Conservation (phyloP, 1,140 invertebrate species). For the Melanaphis sacchari region DNA sequence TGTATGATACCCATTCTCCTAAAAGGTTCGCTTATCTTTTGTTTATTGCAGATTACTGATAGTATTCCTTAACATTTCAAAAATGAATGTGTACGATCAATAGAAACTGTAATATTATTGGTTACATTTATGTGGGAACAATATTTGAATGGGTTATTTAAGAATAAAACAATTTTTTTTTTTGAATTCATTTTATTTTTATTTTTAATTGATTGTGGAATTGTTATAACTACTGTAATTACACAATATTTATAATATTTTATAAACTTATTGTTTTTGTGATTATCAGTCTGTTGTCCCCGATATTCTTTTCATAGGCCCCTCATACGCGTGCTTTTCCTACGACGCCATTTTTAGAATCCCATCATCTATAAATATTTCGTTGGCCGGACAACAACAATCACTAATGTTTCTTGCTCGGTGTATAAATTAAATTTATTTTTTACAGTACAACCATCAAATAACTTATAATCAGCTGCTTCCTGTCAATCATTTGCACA, state of each 20-base stretch:
- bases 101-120: not conserved
- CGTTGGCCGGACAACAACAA: slow-evolving; percentile 47
- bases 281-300: not conserved
- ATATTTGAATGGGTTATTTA: not conserved
- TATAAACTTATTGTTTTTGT: not conserved
- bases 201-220: not conserved
- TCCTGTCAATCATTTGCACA: not conserved
- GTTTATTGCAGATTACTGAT: not conserved
- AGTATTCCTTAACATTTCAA: not conserved
- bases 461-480: not conserved
- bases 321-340: not conserved
- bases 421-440: slow-evolving; percentile 29
- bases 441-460: slow-evolving; percentile 23
- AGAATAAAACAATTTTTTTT: not conserved
- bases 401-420: slow-evolving; percentile 39
- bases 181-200: not conserved
- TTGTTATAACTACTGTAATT: not conserved
- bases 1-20: not conserved
- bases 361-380: slow-evolving; percentile 39
- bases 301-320: not conserved
- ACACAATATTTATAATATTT: not conserved
- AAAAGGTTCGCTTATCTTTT: not conserved
- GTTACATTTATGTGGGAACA: not conserved
- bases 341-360: slow-evolving; percentile 41
- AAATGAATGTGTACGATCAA: not conserved